These are phyloP conservation scores for Tympanuchus pallidicinctus DNA, from an alignment of 2,113 vertebrate genomes.

Conservation along the genomic window DNA sequence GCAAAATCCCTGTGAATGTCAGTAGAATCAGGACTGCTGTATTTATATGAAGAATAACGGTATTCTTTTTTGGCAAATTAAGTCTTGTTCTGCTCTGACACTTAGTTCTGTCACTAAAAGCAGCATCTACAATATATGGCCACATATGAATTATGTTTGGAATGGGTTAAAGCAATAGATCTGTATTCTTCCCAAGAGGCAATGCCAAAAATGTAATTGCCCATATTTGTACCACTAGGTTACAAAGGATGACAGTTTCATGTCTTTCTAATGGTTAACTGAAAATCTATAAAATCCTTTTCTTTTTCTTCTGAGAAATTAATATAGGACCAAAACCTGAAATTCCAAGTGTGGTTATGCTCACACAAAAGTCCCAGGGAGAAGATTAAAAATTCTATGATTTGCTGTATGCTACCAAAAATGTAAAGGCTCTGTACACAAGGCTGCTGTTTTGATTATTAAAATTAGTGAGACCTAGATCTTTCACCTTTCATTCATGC, in stretches of 20 bases:
- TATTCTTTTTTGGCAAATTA: conserved; percentile 62
- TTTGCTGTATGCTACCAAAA: background rate
- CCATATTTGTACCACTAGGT: conserved; percentile 67
- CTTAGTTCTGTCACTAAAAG: conserved; percentile 7
- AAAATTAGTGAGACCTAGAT: background rate
- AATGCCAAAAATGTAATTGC: conserved; percentile 69
- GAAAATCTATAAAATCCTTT: conserved; percentile 72
- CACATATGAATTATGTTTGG: conserved; percentile 44
- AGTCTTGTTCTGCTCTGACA: conserved; percentile 38
- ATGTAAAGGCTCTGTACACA: background rate
- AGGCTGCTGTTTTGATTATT: background rate
- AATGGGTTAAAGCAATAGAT: conserved; percentile 75
- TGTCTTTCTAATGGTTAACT: conserved; percentile 70
- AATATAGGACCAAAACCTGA: conserved; percentile 44
- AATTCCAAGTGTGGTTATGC: conserved; percentile 29
- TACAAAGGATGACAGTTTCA: conserved; percentile 66
- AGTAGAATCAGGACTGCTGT: background rate
- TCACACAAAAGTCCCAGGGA: conserved; percentile 42
- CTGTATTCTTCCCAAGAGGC: conserved; percentile 53
- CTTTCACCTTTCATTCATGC: background rate
- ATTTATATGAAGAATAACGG: conserved; percentile 38
- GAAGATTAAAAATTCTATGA: background rate
- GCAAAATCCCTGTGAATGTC: background rate
- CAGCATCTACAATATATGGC: background rate
- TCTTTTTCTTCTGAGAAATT: conserved; percentile 68